Evolutionary conservation across 1,140 invertebrate species (phyloP), one percentile per base, ranked within the genome.

Genomic region (Ditylenchus dipsaci): DNA sequence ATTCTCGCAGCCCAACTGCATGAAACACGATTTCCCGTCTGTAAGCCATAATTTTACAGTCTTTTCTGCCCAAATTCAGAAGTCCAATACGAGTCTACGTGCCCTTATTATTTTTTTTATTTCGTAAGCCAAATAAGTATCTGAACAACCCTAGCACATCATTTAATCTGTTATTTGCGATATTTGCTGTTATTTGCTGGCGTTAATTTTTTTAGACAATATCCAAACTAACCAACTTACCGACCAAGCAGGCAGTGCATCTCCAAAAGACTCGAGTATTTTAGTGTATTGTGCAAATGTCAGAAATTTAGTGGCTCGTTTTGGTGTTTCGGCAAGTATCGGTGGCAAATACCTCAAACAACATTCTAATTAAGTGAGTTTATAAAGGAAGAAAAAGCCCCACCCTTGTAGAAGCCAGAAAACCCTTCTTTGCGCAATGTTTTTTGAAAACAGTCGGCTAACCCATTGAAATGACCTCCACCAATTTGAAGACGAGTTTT

Each of bases 271-370:
- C 89, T 89, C 85, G 83, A 92, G 92, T 68, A 91, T 82, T 75
- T 88, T 86, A 85, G 94, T 93, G 78, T 92, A 93, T 83, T 93
- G 90, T 83, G 94, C 91, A 86, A 94, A 95, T 26, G 90, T 90
- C 74, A 92, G 89, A 84, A 94, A 95, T 86, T 95, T 95, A 0
- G 91, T 89, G 58, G 92, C 92, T 80, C 92, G 83, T 85, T 95
- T 95, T 7, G 92, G 93, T 33, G 92, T 95, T 86, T 95, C 92
- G n/a, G 90, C 91, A 64, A 95, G 80, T 78, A 95, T 89, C 11
- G 92, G 92, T 1, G 92, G 92, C 71, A 95, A 74, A 95, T 91
- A 67, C 92, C 92, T 87, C 93, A 93, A 88, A 91, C 93, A 30
- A 69, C 84, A 3, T 63, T 71, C 38, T 23, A 65, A 63, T 21